A percentile compares a stretch with the other conserved stretches of the same genome.
Evolutionary conservation across 2,888 invertebrate species (phyloP).

Genomic region (Neocrepidodera transversa): DNA sequence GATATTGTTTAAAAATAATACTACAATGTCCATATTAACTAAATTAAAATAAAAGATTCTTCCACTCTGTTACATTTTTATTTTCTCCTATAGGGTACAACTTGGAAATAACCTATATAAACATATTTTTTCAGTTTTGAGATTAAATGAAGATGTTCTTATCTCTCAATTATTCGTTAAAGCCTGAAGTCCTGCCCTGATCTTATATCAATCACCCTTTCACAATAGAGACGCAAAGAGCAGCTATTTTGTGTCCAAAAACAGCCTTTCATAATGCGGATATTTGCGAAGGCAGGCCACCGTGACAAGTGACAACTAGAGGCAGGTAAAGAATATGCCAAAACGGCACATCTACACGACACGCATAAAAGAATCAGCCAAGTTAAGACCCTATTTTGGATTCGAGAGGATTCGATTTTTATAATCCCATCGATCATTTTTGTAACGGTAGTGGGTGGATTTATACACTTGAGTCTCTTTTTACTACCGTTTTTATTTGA

Average conservation of each 20-base stretch:
- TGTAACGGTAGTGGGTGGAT: slow-evolving; percentile 12
- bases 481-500: no score
- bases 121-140: no score
- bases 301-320: slow-evolving; percentile 58
- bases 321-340: slow-evolving; percentile 39
- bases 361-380: slow-evolving; percentile 6
- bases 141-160: no score
- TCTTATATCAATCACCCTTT: slow-evolving; percentile 20
- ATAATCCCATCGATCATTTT: slow-evolving; percentile 39
- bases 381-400: slow-evolving; percentile 10
- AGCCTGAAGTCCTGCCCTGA: slow-evolving; percentile 8
- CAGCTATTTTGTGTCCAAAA: slow-evolving; percentile 54
- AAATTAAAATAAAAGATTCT: no score
- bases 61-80: no score
- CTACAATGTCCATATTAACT: no score
- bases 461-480: neutral
- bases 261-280: slow-evolving; percentile 55
- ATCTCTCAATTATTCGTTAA: no score
- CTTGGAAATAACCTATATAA: no score
- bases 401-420: slow-evolving; percentile 28
- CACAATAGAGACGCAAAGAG: slow-evolving; percentile 50
- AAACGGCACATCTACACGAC: slow-evolving; percentile 1
- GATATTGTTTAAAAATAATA: no score
- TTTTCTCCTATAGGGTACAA: no score
- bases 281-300: slow-evolving; percentile 57